Evolutionary conservation across 2,113 vertebrate species (phyloP), one percentile per base, ranked within the genome.

Genomic region (Puntigrus tetrazona): DNA sequence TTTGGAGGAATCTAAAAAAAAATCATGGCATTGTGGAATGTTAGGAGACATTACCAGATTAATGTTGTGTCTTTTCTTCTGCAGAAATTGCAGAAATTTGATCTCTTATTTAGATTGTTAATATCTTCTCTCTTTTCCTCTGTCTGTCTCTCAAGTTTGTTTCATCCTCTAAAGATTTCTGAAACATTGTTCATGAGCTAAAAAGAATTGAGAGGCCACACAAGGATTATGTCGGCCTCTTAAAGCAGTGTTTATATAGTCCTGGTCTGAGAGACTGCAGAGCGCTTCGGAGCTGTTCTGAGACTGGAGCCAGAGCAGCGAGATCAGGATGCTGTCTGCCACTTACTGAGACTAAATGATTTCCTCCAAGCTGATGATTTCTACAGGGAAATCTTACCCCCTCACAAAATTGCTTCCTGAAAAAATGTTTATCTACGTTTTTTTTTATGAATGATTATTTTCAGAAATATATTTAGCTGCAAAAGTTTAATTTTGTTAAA

Each of bases 281-380:
- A 93, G 94, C 93, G 94, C 92, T 92, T 94, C 95, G 94, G 94
- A 89, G 95, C 94, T 92, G 94, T 95, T 95, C 95, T 95, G 94
- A 96, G 95, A 95, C 93, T 93, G 92, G 94, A 96, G 94, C 95
- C 95, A 96, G 95, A 94, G 94, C 94, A 95, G 95, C 94, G 95
- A 95, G 96, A 96, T 96, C 95, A 96, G 95, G 96, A 96, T 95
- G 95, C 95, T 95, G 96, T 96, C 96, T 96, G 95, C 95, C 95
- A 96, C 96, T 96, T 96, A 96, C 91, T 91, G 92, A 95, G 93
- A 94, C 95, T 95, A 96, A 97, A 97, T 96, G 93, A 96, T 95
- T 97, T 97, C 96, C 96, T 96, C 95, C 95, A 95, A 95, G 94
- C 94, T 95, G 95, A 95, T 96, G 96, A 96, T 96, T 97, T 96